Evolutionary conservation across 2,797 vertebrate species (phyloP).

Genomic region (Syndactyla subalaris): DNA sequence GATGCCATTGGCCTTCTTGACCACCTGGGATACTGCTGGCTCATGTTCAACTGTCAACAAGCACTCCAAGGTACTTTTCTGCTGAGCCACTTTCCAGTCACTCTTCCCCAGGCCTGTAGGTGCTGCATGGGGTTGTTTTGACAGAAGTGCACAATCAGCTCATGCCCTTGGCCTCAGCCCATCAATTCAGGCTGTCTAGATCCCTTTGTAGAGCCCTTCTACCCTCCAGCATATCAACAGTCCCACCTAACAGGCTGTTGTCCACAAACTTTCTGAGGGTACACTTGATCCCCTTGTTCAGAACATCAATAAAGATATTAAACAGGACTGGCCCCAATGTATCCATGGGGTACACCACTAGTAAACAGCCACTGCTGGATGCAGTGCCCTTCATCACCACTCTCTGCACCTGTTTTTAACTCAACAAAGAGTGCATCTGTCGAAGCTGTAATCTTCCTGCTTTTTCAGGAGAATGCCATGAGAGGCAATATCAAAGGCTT

Average conservation of each 20-base stretch:
- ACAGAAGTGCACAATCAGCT: not conserved
- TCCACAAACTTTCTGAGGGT: not conserved
- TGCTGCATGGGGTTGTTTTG: not conserved
- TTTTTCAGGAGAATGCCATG: not conserved
- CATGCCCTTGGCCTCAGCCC: not conserved
- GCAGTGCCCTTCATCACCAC: not conserved
- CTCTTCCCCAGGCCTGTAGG: not conserved
- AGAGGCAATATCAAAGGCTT: not conserved
- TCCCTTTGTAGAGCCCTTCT: not conserved
- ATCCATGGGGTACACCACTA: not conserved
- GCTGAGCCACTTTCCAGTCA: not conserved
- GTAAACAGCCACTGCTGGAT: too few species aligned
- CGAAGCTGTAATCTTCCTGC: not conserved
- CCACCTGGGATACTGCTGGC: too few species aligned
- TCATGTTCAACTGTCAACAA: too few species aligned
- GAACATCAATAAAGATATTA: not conserved
- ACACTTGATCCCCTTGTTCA: not conserved
- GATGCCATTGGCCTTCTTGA: too few species aligned
- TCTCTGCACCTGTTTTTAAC: not conserved
- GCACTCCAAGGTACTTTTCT: not conserved
- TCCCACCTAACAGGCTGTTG: not conserved
- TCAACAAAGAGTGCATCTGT: not conserved
- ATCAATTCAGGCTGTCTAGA: not conserved
- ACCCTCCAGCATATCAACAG: not conserved
- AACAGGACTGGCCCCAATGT: not conserved